Evolutionary conservation across 2,113 vertebrate species (phyloP), one percentile per base, ranked within the genome.

Genomic region (Vireo altiloquus): DNA sequence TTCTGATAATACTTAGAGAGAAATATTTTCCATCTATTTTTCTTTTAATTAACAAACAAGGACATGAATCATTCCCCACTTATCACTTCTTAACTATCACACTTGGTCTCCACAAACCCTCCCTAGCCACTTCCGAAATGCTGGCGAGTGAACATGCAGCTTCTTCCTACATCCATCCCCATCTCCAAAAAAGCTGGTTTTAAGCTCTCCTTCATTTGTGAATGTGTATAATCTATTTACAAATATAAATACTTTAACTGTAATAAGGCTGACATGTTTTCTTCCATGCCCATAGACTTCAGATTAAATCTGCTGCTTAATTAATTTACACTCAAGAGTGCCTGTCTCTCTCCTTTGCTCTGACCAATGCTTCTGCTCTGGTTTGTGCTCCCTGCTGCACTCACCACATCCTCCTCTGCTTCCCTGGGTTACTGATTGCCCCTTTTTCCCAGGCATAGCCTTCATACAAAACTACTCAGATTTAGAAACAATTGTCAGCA

Each of bases 401-500:
- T 74, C 7, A 8, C 25, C 52, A 42, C 30, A 61, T 81, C 70
- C 37, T 33, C 46, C 64, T 68, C 15, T 46, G n/a, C 70, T 65
- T 85, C 65, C 46, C 89, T 28, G 21, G 37, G 47, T 77, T 63
- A 61, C 46, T 70, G 21, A 57, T 87, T 87, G 50, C 39, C 90
- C 61, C 24, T 91, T 91, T 87, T 82, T 9, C 42, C 57, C 66
- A 53, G 15, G 25, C 40, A 68, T 8, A 74, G 70, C 53, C 47
- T 61, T 44, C 13, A 66, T 44, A 56, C 47, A 84, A 89, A 92
- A 27, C 37, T 37, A 28, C 42, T 30, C 65, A 39, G 16, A 63
- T 68, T 87, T 74, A 64, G 79, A 87, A 91, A 92, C 70, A 90
- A 80, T 22, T 82, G 69, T 81, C 83, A 77, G 57, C 60, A 52